Conservation (phyloP, 2,797 vertebrate genomes). For the Poeciliopsis presidionis region DNA sequence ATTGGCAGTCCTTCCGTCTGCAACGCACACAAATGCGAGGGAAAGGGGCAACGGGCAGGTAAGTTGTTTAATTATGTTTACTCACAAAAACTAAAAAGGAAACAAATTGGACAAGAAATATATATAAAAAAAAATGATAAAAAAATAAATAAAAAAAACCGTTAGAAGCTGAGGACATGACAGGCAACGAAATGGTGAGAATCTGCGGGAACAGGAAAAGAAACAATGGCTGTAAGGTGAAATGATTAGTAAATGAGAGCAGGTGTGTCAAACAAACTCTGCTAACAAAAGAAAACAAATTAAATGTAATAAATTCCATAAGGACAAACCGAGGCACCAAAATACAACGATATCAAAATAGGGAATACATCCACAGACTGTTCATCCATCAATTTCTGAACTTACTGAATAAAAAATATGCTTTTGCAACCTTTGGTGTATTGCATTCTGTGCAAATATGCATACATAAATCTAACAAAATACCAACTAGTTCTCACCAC, state of each 20-base stretch:
- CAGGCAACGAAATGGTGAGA: background rate
- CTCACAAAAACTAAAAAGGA: background rate
- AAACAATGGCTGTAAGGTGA: background rate
- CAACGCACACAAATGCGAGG: background rate
- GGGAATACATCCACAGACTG: background rate
- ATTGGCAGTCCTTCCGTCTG: background rate
- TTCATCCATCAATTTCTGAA: background rate
- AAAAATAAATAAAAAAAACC: too few relatives aligned
- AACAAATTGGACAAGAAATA: background rate
- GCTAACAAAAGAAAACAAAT: background rate
- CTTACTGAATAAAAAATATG: background rate
- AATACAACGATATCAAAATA: background rate
- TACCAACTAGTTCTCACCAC: background rate
- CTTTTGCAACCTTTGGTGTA: background rate
- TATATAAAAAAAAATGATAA: too few relatives aligned
- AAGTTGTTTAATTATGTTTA: background rate
- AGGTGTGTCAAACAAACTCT: background rate
- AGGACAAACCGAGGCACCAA: background rate
- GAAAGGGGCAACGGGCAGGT: background rate
- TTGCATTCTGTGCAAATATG: background rate
- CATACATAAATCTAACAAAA: background rate
- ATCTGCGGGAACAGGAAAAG: background rate
- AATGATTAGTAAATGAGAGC: constrained; percentile 1
- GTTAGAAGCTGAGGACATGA: background rate
- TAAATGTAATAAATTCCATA: background rate